Conservation (phyloP, 2,113 vertebrate genomes). For the Campylorhamphus procurvoides region DNA sequence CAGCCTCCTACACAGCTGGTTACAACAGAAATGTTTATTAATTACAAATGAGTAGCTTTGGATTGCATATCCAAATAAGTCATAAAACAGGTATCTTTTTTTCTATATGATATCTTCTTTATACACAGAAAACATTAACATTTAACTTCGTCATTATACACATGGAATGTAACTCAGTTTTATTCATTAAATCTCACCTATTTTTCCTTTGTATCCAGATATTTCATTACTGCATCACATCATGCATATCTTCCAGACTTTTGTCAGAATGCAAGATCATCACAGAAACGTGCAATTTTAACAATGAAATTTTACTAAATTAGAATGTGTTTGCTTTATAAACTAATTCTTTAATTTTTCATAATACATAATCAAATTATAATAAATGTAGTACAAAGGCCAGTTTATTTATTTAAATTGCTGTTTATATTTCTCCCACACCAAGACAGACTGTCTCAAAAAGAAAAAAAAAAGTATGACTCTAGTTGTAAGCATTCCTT, state of each 20-base stretch:
- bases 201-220: neutral
- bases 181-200: neutral
- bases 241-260: neutral
- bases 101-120: neutral
- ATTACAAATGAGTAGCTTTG: neutral
- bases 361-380: neutral
- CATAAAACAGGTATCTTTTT: neutral
- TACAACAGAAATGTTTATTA: neutral
- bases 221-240: neutral
- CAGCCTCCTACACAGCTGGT: neutral
- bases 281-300: neutral
- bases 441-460: neutral
- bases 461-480: neutral
- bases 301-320: neutral
- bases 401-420: neutral
- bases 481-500: neutral
- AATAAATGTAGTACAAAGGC: neutral
- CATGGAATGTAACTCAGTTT: neutral
- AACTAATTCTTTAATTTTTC: neutral
- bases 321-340: neutral
- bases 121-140: neutral
- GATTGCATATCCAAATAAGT: neutral
- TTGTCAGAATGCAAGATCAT: neutral
- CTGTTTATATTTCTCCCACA: neutral
- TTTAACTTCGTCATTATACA: neutral